Evolutionary conservation across 2,797 vertebrate genomes (phyloP).

Genomic region (Rhinella marina): DNA sequence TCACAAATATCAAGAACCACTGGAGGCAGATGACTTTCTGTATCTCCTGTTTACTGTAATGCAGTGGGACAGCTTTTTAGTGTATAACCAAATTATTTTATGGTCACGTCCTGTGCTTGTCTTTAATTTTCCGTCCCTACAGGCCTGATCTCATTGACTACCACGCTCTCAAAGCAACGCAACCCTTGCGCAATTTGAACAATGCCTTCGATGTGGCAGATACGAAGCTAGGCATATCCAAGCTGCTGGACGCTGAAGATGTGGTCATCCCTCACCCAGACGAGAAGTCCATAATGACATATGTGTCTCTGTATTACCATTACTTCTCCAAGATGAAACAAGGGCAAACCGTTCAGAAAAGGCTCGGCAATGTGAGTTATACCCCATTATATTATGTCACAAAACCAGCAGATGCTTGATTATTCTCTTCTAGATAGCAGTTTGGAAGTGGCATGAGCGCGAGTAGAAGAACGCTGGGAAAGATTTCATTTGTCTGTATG

Average conservation of each 20-base stretch:
- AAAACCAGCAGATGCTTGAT: too few species aligned
- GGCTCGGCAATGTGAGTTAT: constrained; percentile 80
- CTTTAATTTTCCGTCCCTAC: constrained; percentile 45
- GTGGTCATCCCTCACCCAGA: constrained; percentile 81
- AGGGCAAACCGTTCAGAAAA: constrained; percentile 84
- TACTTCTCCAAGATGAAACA: constrained; percentile 87
- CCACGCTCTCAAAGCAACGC: constrained; percentile 70
- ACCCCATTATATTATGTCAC: neutral
- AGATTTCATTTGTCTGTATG: too few species aligned
- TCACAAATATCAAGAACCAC: neutral
- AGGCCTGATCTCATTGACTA: constrained; percentile 90
- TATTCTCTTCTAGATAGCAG: too few species aligned
- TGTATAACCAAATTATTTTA: neutral
- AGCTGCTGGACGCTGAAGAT: constrained; percentile 88
- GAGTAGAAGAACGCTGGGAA: too few species aligned
- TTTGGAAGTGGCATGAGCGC: too few species aligned
- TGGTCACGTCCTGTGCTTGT: neutral
- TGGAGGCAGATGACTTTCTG: neutral
- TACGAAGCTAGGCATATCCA: constrained; percentile 82
- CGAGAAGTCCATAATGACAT: constrained; percentile 91
- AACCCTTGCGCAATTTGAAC: constrained; percentile 76
- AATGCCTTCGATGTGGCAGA: constrained; percentile 85
- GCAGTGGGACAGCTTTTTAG: neutral
- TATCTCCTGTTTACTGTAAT: neutral
- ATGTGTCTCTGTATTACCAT: constrained; percentile 89